Percentiles rank a stretch among this genome's conserved stretches.
phyloP scores from a whole-genome alignment of 2,888 invertebrate species.

The Bembecia ichneumoniformis region DNA sequence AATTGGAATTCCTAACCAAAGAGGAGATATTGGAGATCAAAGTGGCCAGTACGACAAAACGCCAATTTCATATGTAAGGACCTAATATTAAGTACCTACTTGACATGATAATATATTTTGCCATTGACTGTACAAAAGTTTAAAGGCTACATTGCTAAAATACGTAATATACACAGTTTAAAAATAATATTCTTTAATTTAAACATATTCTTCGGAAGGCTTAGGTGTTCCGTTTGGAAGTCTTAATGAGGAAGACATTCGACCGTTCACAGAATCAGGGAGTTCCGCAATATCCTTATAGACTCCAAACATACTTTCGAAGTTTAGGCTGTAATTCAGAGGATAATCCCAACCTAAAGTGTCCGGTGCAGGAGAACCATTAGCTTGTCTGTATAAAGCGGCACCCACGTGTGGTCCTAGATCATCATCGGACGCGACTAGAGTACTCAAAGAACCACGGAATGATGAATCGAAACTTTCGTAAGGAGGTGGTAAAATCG shows the following conservation, averaged over 20 bases:
- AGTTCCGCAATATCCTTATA: constrained; percentile 97
- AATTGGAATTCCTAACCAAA: no score
- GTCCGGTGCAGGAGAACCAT: constrained; percentile 83
- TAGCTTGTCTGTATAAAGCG: constrained; percentile 82
- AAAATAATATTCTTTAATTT: constrained; percentile 11
- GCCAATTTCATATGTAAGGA: no score
- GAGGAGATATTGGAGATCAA: no score
- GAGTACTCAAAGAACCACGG: constrained; percentile 91
- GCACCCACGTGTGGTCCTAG: constrained; percentile 85
- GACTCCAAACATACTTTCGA: constrained; percentile 94
- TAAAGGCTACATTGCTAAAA: no score
- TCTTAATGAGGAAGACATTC: constrained; percentile 81
- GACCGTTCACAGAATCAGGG: constrained; percentile 84
- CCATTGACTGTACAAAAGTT: no score
- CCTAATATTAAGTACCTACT: no score
- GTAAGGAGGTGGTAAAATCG: constrained; percentile 83
- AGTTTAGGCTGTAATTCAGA: constrained; percentile 96
- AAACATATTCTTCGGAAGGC: constrained; percentile 93
- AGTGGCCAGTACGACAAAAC: no score
- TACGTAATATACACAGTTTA: no score
- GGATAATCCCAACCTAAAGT: constrained; percentile 94
- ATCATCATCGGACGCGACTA: constrained; percentile 95
- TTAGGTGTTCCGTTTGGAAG: constrained; percentile 85
- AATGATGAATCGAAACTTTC: constrained; percentile 96
- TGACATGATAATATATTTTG: no score